Conservation (phyloP, 1,140 invertebrate species). For the Brachionus paranguensis region DNA sequence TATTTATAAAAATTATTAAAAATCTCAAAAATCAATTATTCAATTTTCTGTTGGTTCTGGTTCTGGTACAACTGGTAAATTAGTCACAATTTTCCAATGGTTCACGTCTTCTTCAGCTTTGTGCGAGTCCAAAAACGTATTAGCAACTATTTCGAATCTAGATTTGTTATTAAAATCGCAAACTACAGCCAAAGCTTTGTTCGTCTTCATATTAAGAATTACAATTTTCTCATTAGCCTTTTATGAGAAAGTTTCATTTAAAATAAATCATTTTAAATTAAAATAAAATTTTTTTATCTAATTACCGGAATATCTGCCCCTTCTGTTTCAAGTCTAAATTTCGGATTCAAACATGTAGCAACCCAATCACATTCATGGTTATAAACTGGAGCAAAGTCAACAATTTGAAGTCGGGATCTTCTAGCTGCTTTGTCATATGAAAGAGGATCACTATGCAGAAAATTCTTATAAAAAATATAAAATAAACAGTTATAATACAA, state of each 20-base stretch:
- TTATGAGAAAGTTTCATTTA: not conserved
- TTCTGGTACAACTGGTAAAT: not conserved
- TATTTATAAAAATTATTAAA: not conserved
- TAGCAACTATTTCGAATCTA: slow-evolving; percentile 51
- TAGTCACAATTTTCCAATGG: slow-evolving; percentile 44
- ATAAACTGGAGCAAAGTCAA: slow-evolving; percentile 45
- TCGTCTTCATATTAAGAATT: slow-evolving; percentile 48
- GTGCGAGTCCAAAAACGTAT: slow-evolving; percentile 51
- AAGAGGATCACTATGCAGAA: slow-evolving; percentile 47
- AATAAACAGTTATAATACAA: not conserved
- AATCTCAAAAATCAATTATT: not conserved
- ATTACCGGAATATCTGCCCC: slow-evolving; percentile 49
- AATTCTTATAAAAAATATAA: slow-evolving; percentile 44
- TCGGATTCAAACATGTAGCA: slow-evolving; percentile 48
- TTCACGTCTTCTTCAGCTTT: slow-evolving; percentile 52
- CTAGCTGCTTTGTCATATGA: slow-evolving; percentile 46
- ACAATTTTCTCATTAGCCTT: slow-evolving; percentile 49
- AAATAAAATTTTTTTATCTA: not conserved
- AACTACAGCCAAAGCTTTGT: slow-evolving; percentile 48
- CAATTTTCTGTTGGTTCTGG: not conserved
- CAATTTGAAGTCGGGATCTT: slow-evolving; percentile 49
- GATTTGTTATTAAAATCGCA: slow-evolving; percentile 42
- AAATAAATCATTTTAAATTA: not conserved
- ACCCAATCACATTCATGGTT: slow-evolving; percentile 49
- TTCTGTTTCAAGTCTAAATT: slow-evolving; percentile 52